Evolutionary conservation across 2,888 invertebrate species (phyloP), one percentile per base, ranked within the genome.

Genomic region (Bhutanitis thaidina): DNA sequence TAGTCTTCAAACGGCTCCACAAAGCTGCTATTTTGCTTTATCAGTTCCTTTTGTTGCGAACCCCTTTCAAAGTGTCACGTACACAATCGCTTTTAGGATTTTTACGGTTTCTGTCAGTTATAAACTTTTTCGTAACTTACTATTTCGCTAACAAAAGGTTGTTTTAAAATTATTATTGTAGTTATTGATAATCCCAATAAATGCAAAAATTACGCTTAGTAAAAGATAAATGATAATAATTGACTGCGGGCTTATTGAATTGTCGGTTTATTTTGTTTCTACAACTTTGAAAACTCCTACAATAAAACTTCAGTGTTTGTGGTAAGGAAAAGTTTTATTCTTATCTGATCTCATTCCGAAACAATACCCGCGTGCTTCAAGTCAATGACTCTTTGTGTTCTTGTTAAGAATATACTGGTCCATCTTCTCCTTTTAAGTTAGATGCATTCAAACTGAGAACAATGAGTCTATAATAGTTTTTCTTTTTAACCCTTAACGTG

Each of bases 21-120:
- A 53, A 47, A 56, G 53, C 53, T 53, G 53, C 55, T 59, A 57
- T 58, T 57, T 54, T 52, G 39, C 43, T 53, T 51, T 57, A 54
- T 56, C 54, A 55, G 53, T 55, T 54, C 55, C 52, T 54, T 53
- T 52, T 49, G 46, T 52, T 48, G 45, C 39, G 30, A 45, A 46
- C 39, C 60, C 55, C 48, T 59, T 57, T 56, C 53, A 53, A 41
- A 43, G 40, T 54, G 57, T 60, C 60, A 57, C 52, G 40, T 36
- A 41, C 60, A 60, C 49, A 52, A 51, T 46, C 41, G 45, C 45
- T 51, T 51, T 51, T 45, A 46, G 51, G 45, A 46, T 40, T 41
- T 46, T 51, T 36, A 51, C 51, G 45, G 40, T 4, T 16, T 1
- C 45, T 40, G 13, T 41, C 41, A 45, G 51, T 45, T 40, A 45